A percentile compares a stretch with the other conserved stretches of the same genome.
phyloP scores from a whole-genome alignment of 2,888 invertebrate species.

The Napeogenes sylphis region DNA sequence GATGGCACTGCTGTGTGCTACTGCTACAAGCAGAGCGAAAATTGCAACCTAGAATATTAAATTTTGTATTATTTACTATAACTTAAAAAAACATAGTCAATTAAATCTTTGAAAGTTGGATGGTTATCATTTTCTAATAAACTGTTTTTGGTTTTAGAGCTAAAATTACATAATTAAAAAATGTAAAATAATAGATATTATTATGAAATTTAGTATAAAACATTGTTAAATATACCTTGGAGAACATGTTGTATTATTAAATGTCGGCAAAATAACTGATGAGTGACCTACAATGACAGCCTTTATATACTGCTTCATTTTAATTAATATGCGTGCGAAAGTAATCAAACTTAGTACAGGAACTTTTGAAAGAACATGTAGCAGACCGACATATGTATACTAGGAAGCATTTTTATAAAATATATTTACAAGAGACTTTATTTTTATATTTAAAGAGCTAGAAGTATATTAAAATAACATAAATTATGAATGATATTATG shows the following conservation, averaged over 20 bases:
- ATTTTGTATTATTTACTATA: background rate
- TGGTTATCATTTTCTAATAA: too few relatives aligned
- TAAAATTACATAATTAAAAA: too few relatives aligned
- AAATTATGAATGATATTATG: background rate
- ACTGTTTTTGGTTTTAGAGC: too few relatives aligned
- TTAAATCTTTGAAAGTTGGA: too few relatives aligned
- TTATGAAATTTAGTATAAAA: background rate
- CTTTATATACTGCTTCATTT: slow-evolving; percentile 36
- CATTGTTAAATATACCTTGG: slow-evolving; percentile 29
- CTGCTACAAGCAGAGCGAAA: slow-evolving; percentile 48
- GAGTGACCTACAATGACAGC: slow-evolving; percentile 26
- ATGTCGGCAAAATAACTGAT: slow-evolving; percentile 35
- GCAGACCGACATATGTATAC: slow-evolving; percentile 31
- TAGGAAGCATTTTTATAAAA: slow-evolving; percentile 26
- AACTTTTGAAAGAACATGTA: slow-evolving; percentile 34
- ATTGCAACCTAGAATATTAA: slow-evolving; percentile 22
- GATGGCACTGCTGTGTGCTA: slow-evolving; percentile 45
- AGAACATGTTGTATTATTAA: slow-evolving; percentile 36
- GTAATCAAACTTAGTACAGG: slow-evolving; percentile 31
- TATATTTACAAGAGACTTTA: too few relatives aligned
- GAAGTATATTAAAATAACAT: background rate
- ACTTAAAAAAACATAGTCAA: too few relatives aligned
- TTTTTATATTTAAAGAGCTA: too few relatives aligned
- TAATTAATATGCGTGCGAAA: slow-evolving; percentile 21
- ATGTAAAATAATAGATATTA: too few relatives aligned